Base-by-base conservation (phyloP, 2,113 vertebrate species). In the Oncorhynchus keta region DNA sequence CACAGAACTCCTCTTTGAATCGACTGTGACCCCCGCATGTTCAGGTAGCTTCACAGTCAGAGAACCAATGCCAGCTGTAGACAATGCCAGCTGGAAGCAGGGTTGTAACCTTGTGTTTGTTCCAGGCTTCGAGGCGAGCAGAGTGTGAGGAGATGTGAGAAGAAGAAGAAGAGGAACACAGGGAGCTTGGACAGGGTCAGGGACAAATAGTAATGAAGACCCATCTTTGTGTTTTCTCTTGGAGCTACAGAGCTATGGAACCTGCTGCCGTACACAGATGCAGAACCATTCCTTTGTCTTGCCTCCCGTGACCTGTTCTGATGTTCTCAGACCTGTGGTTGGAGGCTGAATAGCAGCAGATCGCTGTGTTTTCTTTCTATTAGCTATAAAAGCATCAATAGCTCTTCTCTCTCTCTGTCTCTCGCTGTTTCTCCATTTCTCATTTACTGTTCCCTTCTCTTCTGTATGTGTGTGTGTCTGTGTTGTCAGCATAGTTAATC, bases 401-500 rank as follows among this genome's bases (percentile, higher is more conserved):
- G 68, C 18, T 9, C 48, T 30, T 16, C 8, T 32, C 68, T 72
- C 55, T 26, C 55, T 48, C 18, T 20, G 5, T 51, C 30, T 67
- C 24, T 66, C n/a, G 18, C n/a, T 76, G 30, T 45, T 28, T 72
- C 35, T 39, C 68, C 20, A 24, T 5, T 16, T 48, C 18, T 28
- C 64, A 18, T 68, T 28, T 18, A 49, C 26, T 28, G 22, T 45
- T 55, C 70, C 55, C 16, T 3, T 49, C 24, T 78, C 51, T 39
- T 45, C 26, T 12, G 22, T 65, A 2, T 35, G 30, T 68, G 66
- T 48, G 22, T 73, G 11, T 11, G 66, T 72, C 39, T 66, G 78
- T 70, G 78, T 78, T 80, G 76, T 28, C 76, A 65, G 65, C 7
- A 22, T 35, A 72, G 66, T 69, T 85, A 74, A 82, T 83, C 76